Evolutionary conservation across 1,140 invertebrate genomes (phyloP).

Genomic region (Zaprionus lachaisei): DNA sequence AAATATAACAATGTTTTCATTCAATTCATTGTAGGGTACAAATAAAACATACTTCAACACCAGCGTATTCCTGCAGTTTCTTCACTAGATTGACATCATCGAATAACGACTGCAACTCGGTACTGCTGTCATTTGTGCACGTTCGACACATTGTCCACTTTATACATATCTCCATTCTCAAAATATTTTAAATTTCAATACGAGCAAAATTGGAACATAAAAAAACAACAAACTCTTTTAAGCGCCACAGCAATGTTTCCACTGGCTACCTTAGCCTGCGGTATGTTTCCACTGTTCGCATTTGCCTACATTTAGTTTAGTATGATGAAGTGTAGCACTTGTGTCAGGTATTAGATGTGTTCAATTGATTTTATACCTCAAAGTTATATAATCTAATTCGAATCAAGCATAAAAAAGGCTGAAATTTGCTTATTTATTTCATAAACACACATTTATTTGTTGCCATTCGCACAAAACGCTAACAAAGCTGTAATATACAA

Average conservation of each 20-base stretch:
- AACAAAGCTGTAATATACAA: not conserved
- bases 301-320: not conserved
- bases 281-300: not conserved
- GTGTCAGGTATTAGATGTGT: too few species aligned
- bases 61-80: slow-evolving; percentile 54
- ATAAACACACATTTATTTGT: not conserved
- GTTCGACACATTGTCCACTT: slow-evolving; percentile 75
- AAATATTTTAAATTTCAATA: not conserved
- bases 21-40: not conserved
- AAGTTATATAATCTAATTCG: not conserved
- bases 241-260: slow-evolving; percentile 5
- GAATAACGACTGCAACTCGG: slow-evolving; percentile 41
- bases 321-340: not conserved
- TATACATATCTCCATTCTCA: slow-evolving; percentile 70
- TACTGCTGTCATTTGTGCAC: slow-evolving; percentile 45
- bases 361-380: too few species aligned
- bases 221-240: not conserved
- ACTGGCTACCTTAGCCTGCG: not conserved
- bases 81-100: slow-evolving; percentile 32
- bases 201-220: not conserved
- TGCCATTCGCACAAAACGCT: not conserved
- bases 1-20: not conserved
- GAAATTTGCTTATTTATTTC: not conserved
- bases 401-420: not conserved
- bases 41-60: slow-evolving; percentile 38